Evolutionary conservation across 2,797 vertebrate species (phyloP), one percentile per base, ranked within the genome.

Genomic region (Lithobates sylvaticus): DNA sequence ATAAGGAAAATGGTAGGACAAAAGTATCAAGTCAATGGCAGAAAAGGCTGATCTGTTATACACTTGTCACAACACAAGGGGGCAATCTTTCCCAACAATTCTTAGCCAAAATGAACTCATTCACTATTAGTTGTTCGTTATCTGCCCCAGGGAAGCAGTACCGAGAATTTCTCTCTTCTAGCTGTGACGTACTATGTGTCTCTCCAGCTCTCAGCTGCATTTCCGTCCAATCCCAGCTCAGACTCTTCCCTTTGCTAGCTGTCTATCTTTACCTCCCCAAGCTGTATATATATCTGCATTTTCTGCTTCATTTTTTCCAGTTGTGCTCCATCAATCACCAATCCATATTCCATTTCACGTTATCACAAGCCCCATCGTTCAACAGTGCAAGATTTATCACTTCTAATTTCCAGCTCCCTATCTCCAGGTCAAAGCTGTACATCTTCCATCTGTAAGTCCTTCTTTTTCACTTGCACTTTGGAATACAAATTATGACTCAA

Each of bases 141-240:
- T 86, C 64, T 81, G 84, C 84, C 84, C 80, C 70, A 42, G 84
- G 84, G 78, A 86, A 74, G 78, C 44, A 82, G 78, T 86, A 72
- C 80, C 26, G 78, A 86, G 78, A 44, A 81, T 81, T 58, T 34
- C 54, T 80, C 74, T 81, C 84, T 85, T 81, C 78, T 72, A 42
- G 81, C 64, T 81, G 84, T 86, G 84, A 86, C 78, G 84, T 86
- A 80, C 34, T 64, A 77, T 26, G 47, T 86, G 73, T 81, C 64
- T 76, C 77, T 86, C 78, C 78, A 86, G 84, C 73, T 81, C 73
- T 29, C 78, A 64, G 84, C 78, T 81, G 58, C 77, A 36, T 69
- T 5, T n/a, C 78, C 65, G 70, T 72, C 29, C 82, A 68, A 64
- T 69, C 39, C 42, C 27, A 77, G 50, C 50, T 65, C 54, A 18